These are phyloP conservation scores for Chrysolina oricalcia DNA, from an alignment of 2,888 invertebrate genomes.

Conservation along the genomic window DNA sequence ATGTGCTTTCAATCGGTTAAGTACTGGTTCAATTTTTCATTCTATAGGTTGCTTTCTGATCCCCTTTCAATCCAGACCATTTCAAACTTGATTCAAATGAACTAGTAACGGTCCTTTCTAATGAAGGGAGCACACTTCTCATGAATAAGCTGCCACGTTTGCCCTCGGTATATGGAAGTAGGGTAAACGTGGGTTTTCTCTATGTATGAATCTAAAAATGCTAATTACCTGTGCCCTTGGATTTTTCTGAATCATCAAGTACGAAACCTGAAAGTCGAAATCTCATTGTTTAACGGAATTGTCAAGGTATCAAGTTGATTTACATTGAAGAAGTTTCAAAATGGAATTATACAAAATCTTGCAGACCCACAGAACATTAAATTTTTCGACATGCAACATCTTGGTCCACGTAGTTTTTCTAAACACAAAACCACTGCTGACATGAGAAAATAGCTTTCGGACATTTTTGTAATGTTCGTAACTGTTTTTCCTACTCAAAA, in stretches of 20 bases:
- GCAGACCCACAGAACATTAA: neutral
- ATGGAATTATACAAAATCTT: neutral
- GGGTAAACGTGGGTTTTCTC: neutral
- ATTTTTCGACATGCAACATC: neutral
- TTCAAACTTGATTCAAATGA: neutral
- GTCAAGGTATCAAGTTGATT: neutral
- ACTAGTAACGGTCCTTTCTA: neutral
- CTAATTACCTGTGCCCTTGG: slow-evolving; percentile 22
- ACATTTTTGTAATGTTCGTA: too few relatives aligned
- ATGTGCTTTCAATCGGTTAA: too few relatives aligned
- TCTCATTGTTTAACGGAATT: slow-evolving; percentile 14
- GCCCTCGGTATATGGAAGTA: neutral
- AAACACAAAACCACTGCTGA: too few relatives aligned
- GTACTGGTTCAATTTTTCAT: too few relatives aligned
- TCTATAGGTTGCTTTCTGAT: too few relatives aligned
- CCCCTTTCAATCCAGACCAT: too few relatives aligned
- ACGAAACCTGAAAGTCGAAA: slow-evolving; percentile 25
- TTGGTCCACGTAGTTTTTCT: neutral
- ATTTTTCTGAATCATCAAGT: slow-evolving; percentile 18
- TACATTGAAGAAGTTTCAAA: neutral
- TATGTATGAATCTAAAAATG: slow-evolving; percentile 4
- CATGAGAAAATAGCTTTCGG: too few relatives aligned
- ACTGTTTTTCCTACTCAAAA: too few relatives aligned
- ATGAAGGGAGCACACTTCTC: neutral
- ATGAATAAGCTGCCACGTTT: neutral